phyloP scores from a whole-genome alignment of 2,888 invertebrate genomes.

The Drosophila subquinaria region DNA sequence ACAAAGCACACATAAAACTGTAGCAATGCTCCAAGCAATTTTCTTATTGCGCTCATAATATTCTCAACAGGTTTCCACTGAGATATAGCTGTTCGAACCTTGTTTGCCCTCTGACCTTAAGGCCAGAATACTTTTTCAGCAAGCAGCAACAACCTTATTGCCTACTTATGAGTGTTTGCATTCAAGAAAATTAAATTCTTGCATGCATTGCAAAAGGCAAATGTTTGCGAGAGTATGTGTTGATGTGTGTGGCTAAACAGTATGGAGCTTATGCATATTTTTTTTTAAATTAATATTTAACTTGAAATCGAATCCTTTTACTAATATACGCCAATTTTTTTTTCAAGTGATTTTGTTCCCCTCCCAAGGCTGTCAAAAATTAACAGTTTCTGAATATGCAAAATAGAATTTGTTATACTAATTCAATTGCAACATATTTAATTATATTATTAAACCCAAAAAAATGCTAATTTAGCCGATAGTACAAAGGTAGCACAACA shows the following conservation, averaged over 20 bases:
- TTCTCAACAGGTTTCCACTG: constrained; percentile 30
- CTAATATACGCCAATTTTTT: too few species aligned
- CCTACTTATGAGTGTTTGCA: not conserved
- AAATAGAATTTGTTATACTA: too few species aligned
- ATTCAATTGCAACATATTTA: not conserved
- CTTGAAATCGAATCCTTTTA: too few species aligned
- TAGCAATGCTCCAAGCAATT: constrained; percentile 18
- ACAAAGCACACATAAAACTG: constrained; percentile 5
- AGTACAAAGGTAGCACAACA: not conserved
- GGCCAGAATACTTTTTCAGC: not conserved
- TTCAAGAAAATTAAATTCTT: not conserved
- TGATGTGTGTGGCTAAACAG: not conserved
- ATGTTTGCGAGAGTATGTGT: constrained; percentile 3
- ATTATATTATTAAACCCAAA: not conserved
- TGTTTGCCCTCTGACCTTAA: constrained; percentile 5
- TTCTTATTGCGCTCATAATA: constrained; percentile 17
- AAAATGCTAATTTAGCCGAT: not conserved
- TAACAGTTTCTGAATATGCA: too few species aligned
- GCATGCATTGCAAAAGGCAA: not conserved
- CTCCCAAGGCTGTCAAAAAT: too few species aligned
- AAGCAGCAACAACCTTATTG: not conserved
- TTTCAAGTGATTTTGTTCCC: too few species aligned
- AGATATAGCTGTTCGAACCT: constrained; percentile 7
- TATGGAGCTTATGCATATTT: too few species aligned
- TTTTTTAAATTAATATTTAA: too few species aligned